These are phyloP conservation scores for Pantherophis vulpinus DNA, from an alignment of 2,797 vertebrate genomes.

Conservation along the genomic window DNA sequence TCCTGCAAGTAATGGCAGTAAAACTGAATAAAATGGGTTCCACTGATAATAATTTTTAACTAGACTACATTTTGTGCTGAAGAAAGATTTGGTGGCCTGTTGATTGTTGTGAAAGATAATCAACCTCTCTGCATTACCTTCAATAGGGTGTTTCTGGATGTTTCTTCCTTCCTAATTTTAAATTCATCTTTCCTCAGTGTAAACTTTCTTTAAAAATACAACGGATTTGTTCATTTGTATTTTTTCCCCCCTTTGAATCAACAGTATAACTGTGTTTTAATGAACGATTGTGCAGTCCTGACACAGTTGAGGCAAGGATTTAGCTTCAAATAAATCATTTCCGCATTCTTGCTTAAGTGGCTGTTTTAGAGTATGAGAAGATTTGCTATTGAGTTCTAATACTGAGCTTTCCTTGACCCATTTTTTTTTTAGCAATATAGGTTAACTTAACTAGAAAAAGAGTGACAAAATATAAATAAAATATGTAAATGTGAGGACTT, in stretches of 20 bases:
- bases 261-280: slow-evolving; percentile 68
- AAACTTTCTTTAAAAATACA: slow-evolving; percentile 49
- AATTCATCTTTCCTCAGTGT: slow-evolving; percentile 58
- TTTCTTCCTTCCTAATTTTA: slow-evolving; percentile 58
- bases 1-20: not conserved
- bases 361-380: slow-evolving; percentile 83
- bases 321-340: slow-evolving; percentile 88
- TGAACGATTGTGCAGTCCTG: slow-evolving; percentile 76
- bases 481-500: not conserved
- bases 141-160: slow-evolving; percentile 42
- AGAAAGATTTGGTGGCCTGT: not conserved
- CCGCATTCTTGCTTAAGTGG: slow-evolving; percentile 89
- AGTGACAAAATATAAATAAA: slow-evolving; percentile 61
- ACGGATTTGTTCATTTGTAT: slow-evolving; percentile 40
- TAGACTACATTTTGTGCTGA: not conserved
- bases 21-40: not conserved
- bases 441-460: slow-evolving; percentile 55
- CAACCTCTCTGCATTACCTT: slow-evolving; percentile 43
- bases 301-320: slow-evolving; percentile 71
- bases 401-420: slow-evolving; percentile 84
- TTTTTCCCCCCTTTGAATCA: slow-evolving; percentile 60
- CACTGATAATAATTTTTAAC: not conserved
- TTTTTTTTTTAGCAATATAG: slow-evolving; percentile 77
- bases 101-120: not conserved
- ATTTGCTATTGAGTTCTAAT: slow-evolving; percentile 79